These are phyloP conservation scores for Cryptocephalus moraei DNA, from an alignment of 2,888 invertebrate genomes.

Conservation along the genomic window DNA sequence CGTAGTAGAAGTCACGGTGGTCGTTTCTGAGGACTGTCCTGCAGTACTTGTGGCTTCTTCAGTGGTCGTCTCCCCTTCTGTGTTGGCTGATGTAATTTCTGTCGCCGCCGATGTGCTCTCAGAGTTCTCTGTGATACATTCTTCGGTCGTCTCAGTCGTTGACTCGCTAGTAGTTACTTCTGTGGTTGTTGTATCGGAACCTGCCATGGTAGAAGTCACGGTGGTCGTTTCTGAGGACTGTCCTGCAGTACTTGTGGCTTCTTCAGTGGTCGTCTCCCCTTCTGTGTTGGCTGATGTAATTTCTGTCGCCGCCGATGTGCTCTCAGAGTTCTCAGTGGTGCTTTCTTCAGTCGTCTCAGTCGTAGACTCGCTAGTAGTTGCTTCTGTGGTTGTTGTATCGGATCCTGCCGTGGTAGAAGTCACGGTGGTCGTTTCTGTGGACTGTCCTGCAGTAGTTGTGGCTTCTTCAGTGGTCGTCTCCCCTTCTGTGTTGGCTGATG, in stretches of 20 bases:
- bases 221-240: neutral
- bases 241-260: too few relatives aligned
- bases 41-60: neutral
- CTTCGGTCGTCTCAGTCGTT: neutral
- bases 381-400: too few relatives aligned
- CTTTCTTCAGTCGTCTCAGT: neutral
- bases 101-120: neutral
- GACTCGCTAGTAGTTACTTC: neutral
- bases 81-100: neutral
- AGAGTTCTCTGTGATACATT: neutral
- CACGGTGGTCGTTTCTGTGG: too few relatives aligned
- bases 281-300: neutral
- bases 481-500: too few relatives aligned
- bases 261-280: too few relatives aligned
- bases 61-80: neutral
- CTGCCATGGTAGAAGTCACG: too few relatives aligned
- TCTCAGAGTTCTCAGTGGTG: neutral
- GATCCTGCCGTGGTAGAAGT: too few relatives aligned
- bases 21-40: neutral
- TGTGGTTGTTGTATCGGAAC: neutral
- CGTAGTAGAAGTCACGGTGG: neutral
- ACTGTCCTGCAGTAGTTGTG: too few relatives aligned
- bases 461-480: too few relatives aligned
- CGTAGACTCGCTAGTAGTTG: slow-evolving; percentile 1
- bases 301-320: neutral